Evolutionary conservation across 2,113 vertebrate species (phyloP).

Genomic region (Xiphias gladius): DNA sequence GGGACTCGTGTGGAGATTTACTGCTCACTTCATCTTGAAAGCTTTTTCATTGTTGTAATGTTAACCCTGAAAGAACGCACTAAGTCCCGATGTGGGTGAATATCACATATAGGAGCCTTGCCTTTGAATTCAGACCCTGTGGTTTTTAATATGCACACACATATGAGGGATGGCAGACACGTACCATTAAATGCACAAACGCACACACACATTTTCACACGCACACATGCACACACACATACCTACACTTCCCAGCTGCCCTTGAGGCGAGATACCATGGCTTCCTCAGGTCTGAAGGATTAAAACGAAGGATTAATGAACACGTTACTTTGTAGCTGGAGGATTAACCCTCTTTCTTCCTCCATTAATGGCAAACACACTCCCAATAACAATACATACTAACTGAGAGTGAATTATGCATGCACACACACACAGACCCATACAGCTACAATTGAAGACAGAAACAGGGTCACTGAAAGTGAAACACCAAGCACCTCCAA

Average conservation of each 20-base stretch:
- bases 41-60: conserved; percentile 85
- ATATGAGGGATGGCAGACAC: conserved; percentile 29
- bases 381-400: conserved; percentile 4
- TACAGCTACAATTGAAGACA: conserved; percentile 39
- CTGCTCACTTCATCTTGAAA: conserved; percentile 80
- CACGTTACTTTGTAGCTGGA: conserved; percentile 58
- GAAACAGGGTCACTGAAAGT: conserved; percentile 34
- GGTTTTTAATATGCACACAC: conserved; percentile 60
- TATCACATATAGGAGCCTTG: conserved; percentile 65
- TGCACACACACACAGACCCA: neutral
- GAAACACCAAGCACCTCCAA: conserved; percentile 13
- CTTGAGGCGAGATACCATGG: conserved; percentile 52
- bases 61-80: conserved; percentile 79
- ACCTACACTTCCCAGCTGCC: conserved; percentile 34
- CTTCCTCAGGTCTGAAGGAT: conserved; percentile 64
- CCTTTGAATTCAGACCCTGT: conserved; percentile 48
- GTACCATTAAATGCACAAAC: conserved; percentile 36
- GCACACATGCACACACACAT: conserved; percentile 20
- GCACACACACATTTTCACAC: neutral
- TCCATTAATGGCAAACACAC: conserved; percentile 47
- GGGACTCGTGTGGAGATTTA: conserved; percentile 78
- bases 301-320: conserved; percentile 68
- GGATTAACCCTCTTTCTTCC: conserved; percentile 63
- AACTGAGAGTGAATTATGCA: conserved; percentile 6
- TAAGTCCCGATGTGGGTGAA: conserved; percentile 60